Percentiles rank a stretch among this genome's conserved stretches.
These are phyloP conservation scores for Micropoecilia bifurca DNA, from an alignment of 2,797 vertebrate genomes.

Conservation along the genomic window DNA sequence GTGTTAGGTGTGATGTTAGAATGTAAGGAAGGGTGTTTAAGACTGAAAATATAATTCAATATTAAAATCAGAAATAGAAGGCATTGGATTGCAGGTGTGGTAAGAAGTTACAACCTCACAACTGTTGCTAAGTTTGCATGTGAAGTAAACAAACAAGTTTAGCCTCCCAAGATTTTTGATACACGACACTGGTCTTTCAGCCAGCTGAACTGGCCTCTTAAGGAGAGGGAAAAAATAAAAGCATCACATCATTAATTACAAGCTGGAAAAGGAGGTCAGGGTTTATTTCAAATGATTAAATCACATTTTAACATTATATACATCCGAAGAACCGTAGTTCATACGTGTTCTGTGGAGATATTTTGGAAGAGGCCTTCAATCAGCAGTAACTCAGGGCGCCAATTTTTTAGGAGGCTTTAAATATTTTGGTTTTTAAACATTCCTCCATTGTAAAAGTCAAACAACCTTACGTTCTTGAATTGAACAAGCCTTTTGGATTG, in stretches of 20 bases:
- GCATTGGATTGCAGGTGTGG: not conserved
- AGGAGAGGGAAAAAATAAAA: slow-evolving; percentile 19
- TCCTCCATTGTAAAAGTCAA: not conserved
- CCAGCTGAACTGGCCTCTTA: slow-evolving; percentile 15
- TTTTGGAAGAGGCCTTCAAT: not conserved
- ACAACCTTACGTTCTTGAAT: not conserved
- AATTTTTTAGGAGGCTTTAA: not conserved
- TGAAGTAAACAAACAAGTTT: not conserved
- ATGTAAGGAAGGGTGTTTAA: not conserved
- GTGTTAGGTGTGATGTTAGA: not conserved
- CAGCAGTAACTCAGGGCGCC: not conserved
- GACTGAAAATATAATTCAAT: not conserved
- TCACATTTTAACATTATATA: not conserved
- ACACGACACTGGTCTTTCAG: not conserved
- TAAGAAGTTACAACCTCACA: slow-evolving; percentile 4
- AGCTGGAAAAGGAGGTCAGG: not conserved
- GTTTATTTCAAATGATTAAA: slow-evolving; percentile 6
- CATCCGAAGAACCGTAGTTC: not conserved
- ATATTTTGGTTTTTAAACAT: not conserved
- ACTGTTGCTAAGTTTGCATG: not conserved
- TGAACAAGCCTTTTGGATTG: not conserved
- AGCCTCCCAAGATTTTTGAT: not conserved
- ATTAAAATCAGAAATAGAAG: slow-evolving; percentile 10
- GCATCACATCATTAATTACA: slow-evolving; percentile 6
- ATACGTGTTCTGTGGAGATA: not conserved